phyloP scores from a whole-genome alignment of 2,113 vertebrate species.

The Xiphophorus couchianus region DNA sequence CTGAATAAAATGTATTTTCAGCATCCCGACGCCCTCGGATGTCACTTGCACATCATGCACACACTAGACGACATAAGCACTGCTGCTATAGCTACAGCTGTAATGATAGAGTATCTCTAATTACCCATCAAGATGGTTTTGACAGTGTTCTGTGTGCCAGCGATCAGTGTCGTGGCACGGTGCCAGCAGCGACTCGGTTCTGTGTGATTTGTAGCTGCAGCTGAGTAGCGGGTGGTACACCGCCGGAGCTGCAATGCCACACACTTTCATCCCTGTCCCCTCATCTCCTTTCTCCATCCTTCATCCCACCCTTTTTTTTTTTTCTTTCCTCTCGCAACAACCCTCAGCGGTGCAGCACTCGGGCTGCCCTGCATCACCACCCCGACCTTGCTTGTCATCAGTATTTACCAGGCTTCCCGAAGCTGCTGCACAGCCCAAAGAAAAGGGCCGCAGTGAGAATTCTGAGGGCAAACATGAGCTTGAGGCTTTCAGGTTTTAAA shows the following conservation, averaged over 20 bases:
- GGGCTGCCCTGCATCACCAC: conserved; percentile 53
- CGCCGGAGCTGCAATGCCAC: conserved; percentile 45
- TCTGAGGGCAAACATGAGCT: conserved; percentile 12
- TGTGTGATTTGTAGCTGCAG: conserved; percentile 75
- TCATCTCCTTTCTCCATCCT: conserved; percentile 4
- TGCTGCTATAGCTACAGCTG: conserved; percentile 54
- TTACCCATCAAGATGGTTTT: conserved; percentile 77
- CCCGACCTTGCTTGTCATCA: conserved; percentile 64
- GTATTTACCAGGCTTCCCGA: conserved; percentile 62
- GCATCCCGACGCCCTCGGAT: conserved; percentile 1
- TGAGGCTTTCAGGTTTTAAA: conserved; percentile 8
- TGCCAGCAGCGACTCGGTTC: conserved; percentile 64
- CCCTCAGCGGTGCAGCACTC: neutral
- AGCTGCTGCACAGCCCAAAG: conserved; percentile 43
- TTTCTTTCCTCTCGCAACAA: neutral
- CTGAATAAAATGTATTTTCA: conserved; percentile 31
- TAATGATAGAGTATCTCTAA: conserved; percentile 74
- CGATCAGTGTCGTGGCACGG: conserved; percentile 69
- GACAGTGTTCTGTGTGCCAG: conserved; percentile 72
- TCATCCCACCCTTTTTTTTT: neutral
- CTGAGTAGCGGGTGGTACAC: conserved; percentile 59
- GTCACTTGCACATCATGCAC: conserved; percentile 17
- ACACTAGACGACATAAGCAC: conserved; percentile 12
- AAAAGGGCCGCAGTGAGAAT: conserved; percentile 15
- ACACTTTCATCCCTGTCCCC: conserved; percentile 22